phyloP scores from a whole-genome alignment of 2,888 invertebrate genomes.

The Trypoxylon attenuatum region DNA sequence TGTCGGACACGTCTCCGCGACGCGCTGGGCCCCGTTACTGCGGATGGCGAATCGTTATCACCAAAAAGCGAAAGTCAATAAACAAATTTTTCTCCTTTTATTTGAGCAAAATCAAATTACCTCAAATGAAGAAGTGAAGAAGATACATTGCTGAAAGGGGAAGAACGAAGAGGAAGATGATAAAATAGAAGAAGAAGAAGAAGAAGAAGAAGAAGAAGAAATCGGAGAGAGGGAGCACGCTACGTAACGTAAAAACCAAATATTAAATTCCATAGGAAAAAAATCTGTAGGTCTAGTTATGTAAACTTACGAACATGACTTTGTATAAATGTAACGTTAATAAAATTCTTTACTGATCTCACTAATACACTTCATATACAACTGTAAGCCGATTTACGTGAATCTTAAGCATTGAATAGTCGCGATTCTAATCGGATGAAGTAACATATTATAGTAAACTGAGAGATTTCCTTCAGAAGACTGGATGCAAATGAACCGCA shows the following conservation, averaged over 20 bases:
- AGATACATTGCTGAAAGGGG: too few species aligned
- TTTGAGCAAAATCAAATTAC: slow-evolving; percentile 74
- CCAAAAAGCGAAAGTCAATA: slow-evolving; percentile 72
- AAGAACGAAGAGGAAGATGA: slow-evolving; percentile 5
- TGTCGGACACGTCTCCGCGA: slow-evolving; percentile 43
- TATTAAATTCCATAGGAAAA: slow-evolving; percentile 68
- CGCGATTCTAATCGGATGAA: slow-evolving; percentile 47
- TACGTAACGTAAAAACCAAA: slow-evolving; percentile 66
- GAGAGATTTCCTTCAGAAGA: slow-evolving; percentile 61
- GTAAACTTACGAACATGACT: slow-evolving; percentile 64
- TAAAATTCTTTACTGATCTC: slow-evolving; percentile 71
- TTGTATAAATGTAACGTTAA: slow-evolving; percentile 72
- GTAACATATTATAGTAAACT: slow-evolving; percentile 50
- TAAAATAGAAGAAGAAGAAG: slow-evolving; percentile 17
- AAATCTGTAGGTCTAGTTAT: slow-evolving; percentile 65
- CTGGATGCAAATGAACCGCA: slow-evolving; percentile 61
- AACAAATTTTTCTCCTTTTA: slow-evolving; percentile 70
- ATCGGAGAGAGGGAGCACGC: slow-evolving; percentile 46
- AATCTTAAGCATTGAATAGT: slow-evolving; percentile 47
- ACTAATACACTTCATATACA: slow-evolving; percentile 55
- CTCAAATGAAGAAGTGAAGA: slow-evolving; percentile 67
- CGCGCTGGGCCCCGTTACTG: slow-evolving; percentile 49
- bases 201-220: slow-evolving; percentile 45
- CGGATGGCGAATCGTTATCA: slow-evolving; percentile 66
- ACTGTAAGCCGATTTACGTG: slow-evolving; percentile 46